phyloP scores from a whole-genome alignment of 2,113 vertebrate genomes.

The Micromys minutus region DNA sequence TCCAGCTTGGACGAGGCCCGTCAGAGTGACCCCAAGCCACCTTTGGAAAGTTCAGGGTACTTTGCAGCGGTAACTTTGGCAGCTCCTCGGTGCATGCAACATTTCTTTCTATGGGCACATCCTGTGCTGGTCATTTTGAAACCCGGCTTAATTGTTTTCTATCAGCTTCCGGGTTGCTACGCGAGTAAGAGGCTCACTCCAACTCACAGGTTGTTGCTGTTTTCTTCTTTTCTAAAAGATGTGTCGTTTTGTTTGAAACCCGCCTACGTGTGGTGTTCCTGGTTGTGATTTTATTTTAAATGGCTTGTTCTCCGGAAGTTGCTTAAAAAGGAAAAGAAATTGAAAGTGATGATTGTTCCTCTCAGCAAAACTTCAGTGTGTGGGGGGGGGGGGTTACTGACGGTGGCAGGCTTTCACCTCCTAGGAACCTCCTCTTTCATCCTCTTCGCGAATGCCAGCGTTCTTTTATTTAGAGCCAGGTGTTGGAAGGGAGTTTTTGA shows the following conservation, averaged over 20 bases:
- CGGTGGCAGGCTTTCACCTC: background rate
- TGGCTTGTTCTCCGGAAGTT: constrained; percentile 26
- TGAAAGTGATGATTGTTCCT: constrained; percentile 49
- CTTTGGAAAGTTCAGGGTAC: constrained; percentile 66
- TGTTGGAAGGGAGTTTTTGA: constrained; percentile 6
- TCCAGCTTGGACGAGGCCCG: background rate
- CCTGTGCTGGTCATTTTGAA: constrained; percentile 71
- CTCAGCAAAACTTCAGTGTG: background rate
- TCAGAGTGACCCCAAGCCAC: background rate
- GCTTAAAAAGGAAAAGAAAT: constrained; percentile 68
- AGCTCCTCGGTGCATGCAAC: constrained; percentile 37
- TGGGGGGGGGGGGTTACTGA: too few species aligned
- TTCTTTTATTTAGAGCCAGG: constrained; percentile 25
- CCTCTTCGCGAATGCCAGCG: background rate
- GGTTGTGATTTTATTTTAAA: constrained; percentile 37
- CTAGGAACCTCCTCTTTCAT: background rate
- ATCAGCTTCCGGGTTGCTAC: constrained; percentile 53
- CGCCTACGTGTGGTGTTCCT: constrained; percentile 3
- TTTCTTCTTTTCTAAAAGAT: background rate
- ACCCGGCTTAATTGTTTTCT: constrained; percentile 55
- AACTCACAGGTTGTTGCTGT: background rate
- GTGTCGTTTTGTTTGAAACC: constrained; percentile 17
- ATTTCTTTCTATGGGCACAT: constrained; percentile 75
- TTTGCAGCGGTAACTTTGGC: constrained; percentile 61
- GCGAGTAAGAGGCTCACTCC: background rate